Evolutionary conservation across 2,113 vertebrate species (phyloP).

Genomic region (Sitta europaea): DNA sequence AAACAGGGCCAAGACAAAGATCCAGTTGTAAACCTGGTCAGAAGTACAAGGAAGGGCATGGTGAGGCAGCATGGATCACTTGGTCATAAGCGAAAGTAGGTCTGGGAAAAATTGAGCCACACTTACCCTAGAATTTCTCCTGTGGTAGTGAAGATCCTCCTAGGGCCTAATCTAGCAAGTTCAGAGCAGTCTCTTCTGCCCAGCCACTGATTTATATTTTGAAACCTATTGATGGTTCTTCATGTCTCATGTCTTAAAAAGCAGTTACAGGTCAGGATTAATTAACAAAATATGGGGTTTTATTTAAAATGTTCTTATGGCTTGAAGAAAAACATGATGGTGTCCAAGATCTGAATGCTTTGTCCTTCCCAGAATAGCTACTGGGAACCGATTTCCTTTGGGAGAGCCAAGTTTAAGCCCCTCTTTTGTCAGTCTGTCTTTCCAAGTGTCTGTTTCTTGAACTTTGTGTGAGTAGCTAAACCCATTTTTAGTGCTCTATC

Average conservation of each 20-base stretch:
- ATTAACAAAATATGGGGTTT: not conserved
- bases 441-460: not conserved
- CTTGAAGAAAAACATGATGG: not conserved
- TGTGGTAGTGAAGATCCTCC: not conserved
- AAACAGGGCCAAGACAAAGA: not conserved
- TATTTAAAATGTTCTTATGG: not conserved
- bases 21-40: not conserved
- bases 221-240: not conserved
- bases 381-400: not conserved
- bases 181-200: not conserved
- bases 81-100: not conserved
- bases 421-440: not conserved
- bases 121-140: not conserved
- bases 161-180: not conserved
- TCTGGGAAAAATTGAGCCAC: not conserved
- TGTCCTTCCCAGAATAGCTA: not conserved
- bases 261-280: not conserved
- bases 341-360: not conserved
- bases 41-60: fast-evolving
- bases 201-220: not conserved
- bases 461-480: not conserved
- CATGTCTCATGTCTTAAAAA: not conserved
- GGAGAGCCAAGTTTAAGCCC: not conserved
- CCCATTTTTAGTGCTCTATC: not conserved
- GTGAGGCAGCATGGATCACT: not conserved